A percentile compares a stretch with the other conserved stretches of the same genome.
Evolutionary conservation across 2,888 invertebrate genomes (phyloP).

Genomic region (Physocephala rufipes): DNA sequence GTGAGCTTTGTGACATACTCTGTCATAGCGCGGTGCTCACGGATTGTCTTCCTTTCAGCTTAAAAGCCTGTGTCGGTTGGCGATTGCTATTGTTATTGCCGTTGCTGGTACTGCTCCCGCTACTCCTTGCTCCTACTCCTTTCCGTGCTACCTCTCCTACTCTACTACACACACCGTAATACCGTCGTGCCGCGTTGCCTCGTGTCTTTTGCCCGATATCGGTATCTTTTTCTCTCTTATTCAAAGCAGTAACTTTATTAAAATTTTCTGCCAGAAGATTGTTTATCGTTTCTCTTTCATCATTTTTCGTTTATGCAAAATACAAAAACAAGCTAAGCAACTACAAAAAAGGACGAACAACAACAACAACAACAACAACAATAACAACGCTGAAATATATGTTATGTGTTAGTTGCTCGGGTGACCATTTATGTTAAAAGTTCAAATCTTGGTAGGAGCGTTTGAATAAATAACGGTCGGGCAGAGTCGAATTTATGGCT

Average conservation of each 20-base stretch:
- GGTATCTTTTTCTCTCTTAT: slow-evolving; percentile 38
- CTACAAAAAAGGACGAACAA: not conserved
- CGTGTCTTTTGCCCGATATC: no score
- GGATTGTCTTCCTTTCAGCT: slow-evolving; percentile 37
- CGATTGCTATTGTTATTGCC: slow-evolving; percentile 3
- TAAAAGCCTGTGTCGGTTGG: slow-evolving; percentile 38
- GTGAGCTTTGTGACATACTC: slow-evolving; percentile 53
- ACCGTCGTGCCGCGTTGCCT: no score
- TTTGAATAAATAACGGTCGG: slow-evolving; percentile 11
- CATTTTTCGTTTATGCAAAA: slow-evolving; percentile 59
- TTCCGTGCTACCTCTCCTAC: slow-evolving; percentile 30
- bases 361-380: no score
- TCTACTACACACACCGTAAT: no score
- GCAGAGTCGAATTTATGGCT: not conserved
- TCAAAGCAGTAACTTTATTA: slow-evolving; percentile 41
- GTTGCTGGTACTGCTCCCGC: slow-evolving; percentile 26
- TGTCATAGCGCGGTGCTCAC: slow-evolving; percentile 42
- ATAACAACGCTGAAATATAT: no score
- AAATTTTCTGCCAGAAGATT: slow-evolving; percentile 33
- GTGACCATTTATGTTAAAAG: slow-evolving; percentile 24
- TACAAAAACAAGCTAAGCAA: slow-evolving; percentile 33
- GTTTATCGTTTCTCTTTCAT: slow-evolving; percentile 47
- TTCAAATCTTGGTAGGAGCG: slow-evolving; percentile 13
- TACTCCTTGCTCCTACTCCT: slow-evolving; percentile 6
- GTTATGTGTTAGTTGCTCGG: slow-evolving; percentile 12